phyloP scores from a whole-genome alignment of 2,113 vertebrate species.

The Mastomys coucha region DNA sequence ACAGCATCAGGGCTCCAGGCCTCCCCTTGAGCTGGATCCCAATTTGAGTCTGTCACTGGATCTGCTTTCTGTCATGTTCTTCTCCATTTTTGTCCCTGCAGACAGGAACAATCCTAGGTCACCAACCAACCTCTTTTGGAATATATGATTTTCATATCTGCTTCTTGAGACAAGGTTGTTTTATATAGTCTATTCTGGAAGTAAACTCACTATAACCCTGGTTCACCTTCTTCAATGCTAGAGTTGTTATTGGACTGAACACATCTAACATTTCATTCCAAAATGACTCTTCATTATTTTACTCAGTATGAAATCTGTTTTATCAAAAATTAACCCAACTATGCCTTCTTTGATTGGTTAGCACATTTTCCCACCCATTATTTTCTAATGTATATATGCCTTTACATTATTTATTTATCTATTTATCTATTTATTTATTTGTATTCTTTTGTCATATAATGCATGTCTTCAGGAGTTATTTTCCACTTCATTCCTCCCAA shows the following conservation, averaged over 20 bases:
- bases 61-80: too few relatives aligned
- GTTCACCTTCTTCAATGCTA: neutral
- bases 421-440: neutral
- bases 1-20: too few relatives aligned
- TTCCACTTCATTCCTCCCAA: neutral
- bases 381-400: neutral
- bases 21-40: too few relatives aligned
- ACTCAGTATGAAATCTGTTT: neutral
- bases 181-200: neutral
- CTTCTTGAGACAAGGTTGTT: neutral
- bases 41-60: too few relatives aligned
- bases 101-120: too few relatives aligned
- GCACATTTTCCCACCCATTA: neutral
- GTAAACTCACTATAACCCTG: neutral
- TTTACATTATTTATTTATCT: neutral
- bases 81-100: too few relatives aligned
- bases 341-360: neutral
- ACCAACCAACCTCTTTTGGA: too few relatives aligned
- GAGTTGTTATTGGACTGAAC: too few relatives aligned
- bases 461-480: neutral
- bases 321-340: neutral
- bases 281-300: neutral
- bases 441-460: neutral
- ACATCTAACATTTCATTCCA: accelerated
- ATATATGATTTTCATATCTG: neutral